Conservation (phyloP, 2,113 vertebrate species). For the Genyomyrus donnyi region DNA sequence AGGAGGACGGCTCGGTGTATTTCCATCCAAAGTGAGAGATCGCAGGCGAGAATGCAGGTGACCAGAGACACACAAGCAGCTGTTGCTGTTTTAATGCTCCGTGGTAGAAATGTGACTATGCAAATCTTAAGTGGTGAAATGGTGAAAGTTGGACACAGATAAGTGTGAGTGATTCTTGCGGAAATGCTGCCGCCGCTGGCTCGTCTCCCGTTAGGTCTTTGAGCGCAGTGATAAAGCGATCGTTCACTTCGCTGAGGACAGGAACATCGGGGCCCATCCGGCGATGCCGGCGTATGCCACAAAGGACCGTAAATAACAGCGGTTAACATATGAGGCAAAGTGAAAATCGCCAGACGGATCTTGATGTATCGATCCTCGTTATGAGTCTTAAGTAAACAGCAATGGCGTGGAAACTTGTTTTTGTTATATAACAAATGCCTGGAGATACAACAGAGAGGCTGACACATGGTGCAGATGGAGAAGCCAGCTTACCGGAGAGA, state of each 20-base stretch:
- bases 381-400: neutral
- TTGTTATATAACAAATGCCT: neutral
- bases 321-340: neutral
- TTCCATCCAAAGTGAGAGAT: neutral
- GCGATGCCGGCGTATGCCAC: neutral
- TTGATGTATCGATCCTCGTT: neutral
- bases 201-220: neutral
- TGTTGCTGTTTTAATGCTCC: neutral
- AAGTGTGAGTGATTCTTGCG: neutral
- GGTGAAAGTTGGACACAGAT: neutral
- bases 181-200: neutral
- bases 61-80: neutral
- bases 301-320: neutral
- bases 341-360: neutral
- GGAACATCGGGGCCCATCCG: neutral
- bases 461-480: neutral
- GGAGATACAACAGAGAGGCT: conserved; percentile 21
- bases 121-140: neutral
- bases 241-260: neutral
- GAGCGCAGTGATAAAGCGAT: neutral
- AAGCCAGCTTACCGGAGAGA: neutral
- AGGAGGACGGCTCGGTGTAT: neutral
- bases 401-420: neutral
- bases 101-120: too few relatives aligned
- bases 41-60: neutral